Percentiles rank a stretch among this genome's conserved stretches.
Evolutionary conservation across 2,797 vertebrate genomes (phyloP).

Genomic region (Phaenicophaeus curvirostris): DNA sequence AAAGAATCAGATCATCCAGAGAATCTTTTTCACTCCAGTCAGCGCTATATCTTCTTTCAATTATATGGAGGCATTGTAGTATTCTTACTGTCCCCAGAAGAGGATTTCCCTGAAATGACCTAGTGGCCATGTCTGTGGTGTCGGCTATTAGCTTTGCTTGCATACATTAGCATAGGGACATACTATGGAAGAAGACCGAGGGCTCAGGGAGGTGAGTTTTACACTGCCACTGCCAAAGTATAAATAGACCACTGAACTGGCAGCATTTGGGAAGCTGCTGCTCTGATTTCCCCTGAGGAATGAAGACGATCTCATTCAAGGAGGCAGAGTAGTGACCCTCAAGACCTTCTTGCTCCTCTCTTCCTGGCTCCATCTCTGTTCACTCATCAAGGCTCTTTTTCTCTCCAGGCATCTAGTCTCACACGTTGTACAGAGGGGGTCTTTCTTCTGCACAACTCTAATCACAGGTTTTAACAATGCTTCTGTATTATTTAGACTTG

Average conservation of each 20-base stretch:
- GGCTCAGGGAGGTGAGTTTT: neutral
- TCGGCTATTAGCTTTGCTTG: neutral
- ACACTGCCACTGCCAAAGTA: neutral
- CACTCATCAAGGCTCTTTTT: neutral
- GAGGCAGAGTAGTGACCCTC: neutral
- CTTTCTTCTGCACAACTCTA: neutral
- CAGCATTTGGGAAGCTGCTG: neutral
- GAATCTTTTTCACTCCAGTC: neutral
- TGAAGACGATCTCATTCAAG: neutral
- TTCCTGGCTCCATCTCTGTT: neutral
- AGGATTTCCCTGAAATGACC: neutral
- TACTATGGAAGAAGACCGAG: neutral
- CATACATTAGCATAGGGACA: fast-evolving
- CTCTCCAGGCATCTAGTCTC: neutral
- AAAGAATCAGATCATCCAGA: fast-evolving
- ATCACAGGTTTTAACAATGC: neutral
- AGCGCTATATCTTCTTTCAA: neutral
- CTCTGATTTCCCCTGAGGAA: neutral
- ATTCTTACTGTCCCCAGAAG: neutral
- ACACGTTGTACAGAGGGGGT: neutral
- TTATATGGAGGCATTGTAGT: neutral
- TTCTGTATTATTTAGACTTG: neutral
- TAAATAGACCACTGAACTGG: fast-evolving
- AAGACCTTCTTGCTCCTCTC: neutral
- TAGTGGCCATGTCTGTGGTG: neutral